Evolutionary conservation across 2,888 invertebrate genomes (phyloP), one percentile per base, ranked within the genome.

Genomic region (Xiphydria camelus): DNA sequence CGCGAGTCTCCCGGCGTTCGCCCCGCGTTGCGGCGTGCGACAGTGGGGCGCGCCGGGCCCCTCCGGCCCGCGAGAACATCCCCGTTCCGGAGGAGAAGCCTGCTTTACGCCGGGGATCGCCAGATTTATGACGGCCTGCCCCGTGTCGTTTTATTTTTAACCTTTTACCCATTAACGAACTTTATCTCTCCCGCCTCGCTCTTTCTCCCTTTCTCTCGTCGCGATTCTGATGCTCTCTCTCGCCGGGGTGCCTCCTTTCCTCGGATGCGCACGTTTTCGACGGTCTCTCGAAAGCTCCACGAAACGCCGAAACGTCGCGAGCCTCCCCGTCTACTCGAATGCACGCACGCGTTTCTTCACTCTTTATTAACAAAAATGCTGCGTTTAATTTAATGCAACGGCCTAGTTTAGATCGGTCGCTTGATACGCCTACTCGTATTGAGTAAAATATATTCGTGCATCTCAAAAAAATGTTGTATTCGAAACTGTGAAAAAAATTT

Each of bases 131-230:
- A 70, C 66, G 67, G 61, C 58, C 62, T 59, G 61, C 59, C 60
- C 51, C 29, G 14, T 29, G 12, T 29, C 15, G 15, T 29, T 44
- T 59, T 70, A 71, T 72, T 73, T 72, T 70, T 73, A 73, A 72
- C 73, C 67, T 71, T 68, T 71, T 70, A 68, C 68, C 71, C 72
- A 74, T 73, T 73, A 73, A 70, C 70, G 68, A 70, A 69, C 66
- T 51, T 44, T 53, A 44, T 14, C 33, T 41, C 18, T 19, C 33
- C 35, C 38, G 20, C 26, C 32, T 17, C 22, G 1, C 4, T 25
- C 15, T 14, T 18, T 18, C 3, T 23, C 4, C 14, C 9, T 3
- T 10, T 15, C 23, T 17, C 20, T 34, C 23, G 10, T 17, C 22
- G 32, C 9, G 4, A 2, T 20, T 5, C 33, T 22, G 9, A 7